Evolutionary conservation across 2,888 invertebrate species (phyloP), one percentile per base, ranked within the genome.

Genomic region (Heliconius hortense): DNA sequence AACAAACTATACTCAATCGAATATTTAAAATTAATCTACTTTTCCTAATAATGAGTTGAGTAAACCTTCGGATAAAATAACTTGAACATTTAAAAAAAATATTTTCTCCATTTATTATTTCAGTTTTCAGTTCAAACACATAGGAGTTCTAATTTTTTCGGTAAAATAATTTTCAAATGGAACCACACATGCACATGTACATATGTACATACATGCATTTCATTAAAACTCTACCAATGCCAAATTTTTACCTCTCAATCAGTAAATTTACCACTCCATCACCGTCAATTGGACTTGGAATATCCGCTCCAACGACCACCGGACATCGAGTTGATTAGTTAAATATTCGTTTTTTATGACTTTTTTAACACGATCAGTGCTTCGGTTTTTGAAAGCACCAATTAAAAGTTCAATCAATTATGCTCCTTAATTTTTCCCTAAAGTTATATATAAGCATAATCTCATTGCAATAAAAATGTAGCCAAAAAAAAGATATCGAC

Each of bases 221-320:
- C 24, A 76, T 73, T 66, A 56, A 72, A 72, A 56, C 59, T 75
- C 64, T 76, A 70, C 73, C 43, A 56, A 67, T 62, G 59, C 78
- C 75, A 72, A 78, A 62, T 76, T 74, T 76, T 78, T 67, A 73
- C 59, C 73, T 78, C 72, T 76, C 78, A 72, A 77, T 78, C 77
- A 76, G 75, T 78, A 74, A 78, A 77, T 78, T 78, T 73, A 72
- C 59, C 77, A 78, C 77, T 78, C 77, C 66, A 78, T 78, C 77
- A 77, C 62, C 77, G 74, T 77, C 78, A 76, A 75, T 77, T 77
- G 78, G 74, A 59, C 77, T 70, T 74, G 76, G 76, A 78, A 78
- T 76, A 77, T 76, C 76, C 78, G 75, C 77, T 73, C 75, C 72
- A 77, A 76, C 75, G 77, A 72, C 69, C 76, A 26, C 74, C 59